Percentiles rank a stretch among this genome's conserved stretches.
phyloP scores from a whole-genome alignment of 2,113 vertebrate genomes.

The Malurus cyaneus region DNA sequence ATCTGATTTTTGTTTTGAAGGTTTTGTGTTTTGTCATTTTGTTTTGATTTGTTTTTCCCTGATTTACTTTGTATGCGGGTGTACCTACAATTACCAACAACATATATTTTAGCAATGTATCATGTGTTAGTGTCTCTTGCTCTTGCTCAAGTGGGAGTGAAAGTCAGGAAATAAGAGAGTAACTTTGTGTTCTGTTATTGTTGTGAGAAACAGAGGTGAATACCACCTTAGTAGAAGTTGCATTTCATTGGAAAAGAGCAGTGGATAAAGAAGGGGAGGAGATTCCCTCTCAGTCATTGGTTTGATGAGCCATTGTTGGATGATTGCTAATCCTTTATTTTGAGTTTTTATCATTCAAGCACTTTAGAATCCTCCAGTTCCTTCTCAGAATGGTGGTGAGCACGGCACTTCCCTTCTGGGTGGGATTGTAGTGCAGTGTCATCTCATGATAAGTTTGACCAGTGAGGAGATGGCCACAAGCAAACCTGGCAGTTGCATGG shows the following conservation, averaged over 20 bases:
- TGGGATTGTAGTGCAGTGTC: not conserved
- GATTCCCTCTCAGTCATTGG: no score
- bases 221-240: not conserved
- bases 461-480: not conserved
- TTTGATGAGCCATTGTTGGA: not conserved
- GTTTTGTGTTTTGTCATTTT: not conserved
- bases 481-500: not conserved
- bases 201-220: not conserved
- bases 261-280: no score
- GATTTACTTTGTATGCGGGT: accelerated
- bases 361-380: not conserved
- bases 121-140: not conserved
- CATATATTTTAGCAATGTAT: not conserved
- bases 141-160: no score
- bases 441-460: not conserved
- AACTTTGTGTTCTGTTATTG: not conserved
- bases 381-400: not conserved
- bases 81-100: not conserved
- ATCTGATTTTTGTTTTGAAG: not conserved
- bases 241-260: not conserved
- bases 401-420: not conserved
- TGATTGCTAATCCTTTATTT: no score
- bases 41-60: not conserved
- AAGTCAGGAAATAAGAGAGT: not conserved
- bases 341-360: not conserved